These are phyloP conservation scores for Armadillidium nasatum DNA, from an alignment of 1,140 invertebrate genomes.

Conservation along the genomic window DNA sequence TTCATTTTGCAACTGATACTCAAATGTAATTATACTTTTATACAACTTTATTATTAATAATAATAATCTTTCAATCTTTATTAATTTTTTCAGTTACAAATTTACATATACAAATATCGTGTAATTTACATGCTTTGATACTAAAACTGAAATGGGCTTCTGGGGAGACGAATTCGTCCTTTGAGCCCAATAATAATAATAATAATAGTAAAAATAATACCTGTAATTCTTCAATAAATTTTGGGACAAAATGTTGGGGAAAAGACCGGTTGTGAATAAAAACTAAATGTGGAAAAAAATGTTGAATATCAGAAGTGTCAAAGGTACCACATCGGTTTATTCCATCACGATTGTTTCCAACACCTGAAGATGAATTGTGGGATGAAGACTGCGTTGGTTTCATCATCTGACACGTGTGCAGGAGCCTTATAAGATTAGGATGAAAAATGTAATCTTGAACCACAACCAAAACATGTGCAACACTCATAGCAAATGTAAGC, in stretches of 20 bases:
- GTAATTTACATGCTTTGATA: no score
- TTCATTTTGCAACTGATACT: no score
- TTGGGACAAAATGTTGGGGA: constrained; percentile 63
- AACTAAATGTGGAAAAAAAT: constrained; percentile 70
- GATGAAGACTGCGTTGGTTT: constrained; percentile 58
- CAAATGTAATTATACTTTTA: no score
- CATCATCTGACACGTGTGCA: constrained; percentile 80
- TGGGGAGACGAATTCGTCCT: no score
- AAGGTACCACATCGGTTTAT: constrained; percentile 44
- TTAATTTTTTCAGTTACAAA: no score
- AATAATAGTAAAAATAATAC: constrained; percentile 45
- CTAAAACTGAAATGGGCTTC: no score
- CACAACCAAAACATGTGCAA: constrained; percentile 82
- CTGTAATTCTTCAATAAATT: constrained; percentile 63
- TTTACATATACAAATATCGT: no score
- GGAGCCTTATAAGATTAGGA: constrained; percentile 65
- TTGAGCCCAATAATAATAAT: no score
- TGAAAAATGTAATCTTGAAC: constrained; percentile 83
- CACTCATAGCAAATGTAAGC: constrained; percentile 73
- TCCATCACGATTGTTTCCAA: neutral
- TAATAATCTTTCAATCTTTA: no score
- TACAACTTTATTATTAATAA: no score
- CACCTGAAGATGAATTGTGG: constrained; percentile 55
- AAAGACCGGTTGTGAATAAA: constrained; percentile 71
- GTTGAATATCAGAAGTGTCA: constrained; percentile 60